Evolutionary conservation across 2,797 vertebrate species (phyloP).

Genomic region (Brotula barbata): DNA sequence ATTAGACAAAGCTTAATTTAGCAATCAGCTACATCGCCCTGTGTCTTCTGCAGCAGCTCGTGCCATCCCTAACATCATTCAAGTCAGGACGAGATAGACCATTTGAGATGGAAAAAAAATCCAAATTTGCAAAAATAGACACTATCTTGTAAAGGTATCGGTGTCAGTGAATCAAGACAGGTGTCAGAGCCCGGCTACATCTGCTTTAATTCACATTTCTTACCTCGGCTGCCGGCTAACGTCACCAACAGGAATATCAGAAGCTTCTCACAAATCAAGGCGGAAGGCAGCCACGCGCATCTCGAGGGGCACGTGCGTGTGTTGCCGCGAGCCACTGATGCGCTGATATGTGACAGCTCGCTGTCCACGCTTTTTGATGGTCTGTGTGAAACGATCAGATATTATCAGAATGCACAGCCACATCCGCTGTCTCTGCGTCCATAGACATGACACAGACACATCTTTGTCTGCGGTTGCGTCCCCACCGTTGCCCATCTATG

Average conservation of each 20-base stretch:
- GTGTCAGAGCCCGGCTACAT: neutral
- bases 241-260: slow-evolving; percentile 25
- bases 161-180: neutral
- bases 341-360: neutral
- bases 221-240: slow-evolving; percentile 56
- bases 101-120: no score
- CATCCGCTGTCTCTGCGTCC: neutral
- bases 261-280: slow-evolving; percentile 34
- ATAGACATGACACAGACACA: no score
- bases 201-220: slow-evolving; percentile 26
- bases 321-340: no score
- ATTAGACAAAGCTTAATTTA: neutral
- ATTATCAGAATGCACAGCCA: neutral
- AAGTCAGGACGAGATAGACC: neutral
- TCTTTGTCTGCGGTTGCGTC: no score
- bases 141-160: no score
- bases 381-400: neutral
- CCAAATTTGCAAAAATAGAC: no score
- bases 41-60: neutral
- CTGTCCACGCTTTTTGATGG: neutral
- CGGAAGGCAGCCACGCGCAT: slow-evolving; percentile 29
- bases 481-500: slow-evolving; percentile 49
- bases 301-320: neutral
- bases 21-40: slow-evolving; percentile 5
- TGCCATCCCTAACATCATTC: neutral